A percentile compares a stretch with the other conserved stretches of the same genome.
phyloP scores from a whole-genome alignment of 1,140 invertebrate genomes.

The Meloidogyne hapla region DNA sequence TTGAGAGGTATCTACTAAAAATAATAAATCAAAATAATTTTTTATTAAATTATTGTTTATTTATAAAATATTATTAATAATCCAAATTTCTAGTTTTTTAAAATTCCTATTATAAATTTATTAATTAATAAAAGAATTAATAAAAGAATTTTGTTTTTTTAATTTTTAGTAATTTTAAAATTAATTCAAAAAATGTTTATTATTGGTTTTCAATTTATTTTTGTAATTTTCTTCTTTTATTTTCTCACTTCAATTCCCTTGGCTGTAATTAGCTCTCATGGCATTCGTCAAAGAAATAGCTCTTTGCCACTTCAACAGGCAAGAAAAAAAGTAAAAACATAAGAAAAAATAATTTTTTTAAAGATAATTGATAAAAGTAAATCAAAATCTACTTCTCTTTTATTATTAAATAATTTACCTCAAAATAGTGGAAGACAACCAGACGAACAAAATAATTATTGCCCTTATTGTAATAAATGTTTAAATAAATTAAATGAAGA shows the following conservation, averaged over 20 bases:
- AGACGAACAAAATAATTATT: background rate
- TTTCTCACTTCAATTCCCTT: background rate
- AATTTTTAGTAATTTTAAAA: no score
- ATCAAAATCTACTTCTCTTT: slow-evolving; percentile 2
- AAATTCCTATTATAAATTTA: no score
- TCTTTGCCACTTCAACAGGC: slow-evolving; percentile 18
- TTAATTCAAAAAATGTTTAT: no score
- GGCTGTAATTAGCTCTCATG: slow-evolving; percentile 16
- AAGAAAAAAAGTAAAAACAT: background rate
- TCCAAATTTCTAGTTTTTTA: no score
- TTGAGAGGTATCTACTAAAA: no score
- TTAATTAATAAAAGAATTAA: no score
- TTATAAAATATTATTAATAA: no score
- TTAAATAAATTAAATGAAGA: background rate
- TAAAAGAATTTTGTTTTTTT: no score
- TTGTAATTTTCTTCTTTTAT: background rate
- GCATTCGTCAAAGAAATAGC: slow-evolving; percentile 25
- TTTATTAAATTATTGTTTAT: no score
- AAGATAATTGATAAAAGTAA: slow-evolving; percentile 15
- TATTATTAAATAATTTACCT: background rate
- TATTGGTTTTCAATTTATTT: no score
- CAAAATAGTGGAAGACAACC: background rate
- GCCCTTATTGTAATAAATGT: slow-evolving; percentile 6
- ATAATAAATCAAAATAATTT: no score
- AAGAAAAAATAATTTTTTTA: background rate